phyloP scores from a whole-genome alignment of 2,888 invertebrate genomes.

The Tetranychus piercei region DNA sequence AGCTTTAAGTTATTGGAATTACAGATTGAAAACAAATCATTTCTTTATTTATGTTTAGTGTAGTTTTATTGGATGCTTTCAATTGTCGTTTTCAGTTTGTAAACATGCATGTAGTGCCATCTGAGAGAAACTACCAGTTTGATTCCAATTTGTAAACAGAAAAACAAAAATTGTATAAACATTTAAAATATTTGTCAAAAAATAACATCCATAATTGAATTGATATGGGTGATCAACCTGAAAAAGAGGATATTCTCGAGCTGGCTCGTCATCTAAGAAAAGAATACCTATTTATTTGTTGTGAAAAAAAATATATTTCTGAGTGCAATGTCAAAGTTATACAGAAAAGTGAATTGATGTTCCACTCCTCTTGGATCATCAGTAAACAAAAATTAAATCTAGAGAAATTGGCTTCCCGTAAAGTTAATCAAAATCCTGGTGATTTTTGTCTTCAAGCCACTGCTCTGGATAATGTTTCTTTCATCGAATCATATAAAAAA shows the following conservation, averaged over 20 bases:
- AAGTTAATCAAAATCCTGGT: conserved; percentile 54
- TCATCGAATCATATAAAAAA: conserved; percentile 62
- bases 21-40: too few relatives aligned
- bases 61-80: too few relatives aligned
- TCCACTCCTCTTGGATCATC: conserved; percentile 66
- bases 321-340: conserved; percentile 34
- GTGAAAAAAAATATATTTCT: conserved; percentile 53
- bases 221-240: background rate
- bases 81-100: too few relatives aligned
- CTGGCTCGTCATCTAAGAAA: conserved; percentile 52
- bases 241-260: conserved; percentile 40
- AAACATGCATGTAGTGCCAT: too few relatives aligned
- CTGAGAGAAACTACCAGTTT: too few relatives aligned
- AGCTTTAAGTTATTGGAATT: too few relatives aligned
- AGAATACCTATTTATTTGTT: conserved; percentile 67
- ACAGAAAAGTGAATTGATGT: conserved; percentile 41
- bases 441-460: conserved; percentile 44
- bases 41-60: too few relatives aligned
- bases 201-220: background rate
- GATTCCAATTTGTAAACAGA: too few relatives aligned
- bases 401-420: conserved; percentile 52
- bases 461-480: conserved; percentile 44
- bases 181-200: too few relatives aligned
- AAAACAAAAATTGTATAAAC: too few relatives aligned
- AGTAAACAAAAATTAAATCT: conserved; percentile 66